Percentiles rank a stretch among this genome's conserved stretches.
Evolutionary conservation across 2,888 invertebrate genomes (phyloP).

Genomic region (Agapostemon virescens): DNA sequence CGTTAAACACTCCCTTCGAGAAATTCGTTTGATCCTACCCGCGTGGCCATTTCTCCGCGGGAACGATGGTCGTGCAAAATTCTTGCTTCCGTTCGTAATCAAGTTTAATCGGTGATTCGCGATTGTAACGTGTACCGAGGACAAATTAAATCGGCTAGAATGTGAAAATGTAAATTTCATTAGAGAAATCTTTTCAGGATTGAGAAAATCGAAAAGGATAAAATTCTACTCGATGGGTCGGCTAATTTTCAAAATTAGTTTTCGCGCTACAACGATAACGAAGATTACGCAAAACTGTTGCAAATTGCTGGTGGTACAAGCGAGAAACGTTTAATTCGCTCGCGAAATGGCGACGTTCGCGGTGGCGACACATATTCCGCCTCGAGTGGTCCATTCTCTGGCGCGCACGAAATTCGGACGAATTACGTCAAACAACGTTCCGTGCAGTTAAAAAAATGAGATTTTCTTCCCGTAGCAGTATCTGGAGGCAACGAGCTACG

Average conservation of each 20-base stretch:
- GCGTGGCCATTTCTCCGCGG: not conserved
- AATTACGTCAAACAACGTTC: not conserved
- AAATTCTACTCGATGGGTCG: not conserved
- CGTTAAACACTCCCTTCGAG: not conserved
- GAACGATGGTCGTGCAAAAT: not conserved
- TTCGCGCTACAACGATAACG: no score
- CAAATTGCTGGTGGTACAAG: not conserved
- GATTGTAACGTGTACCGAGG: no score
- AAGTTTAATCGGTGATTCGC: no score
- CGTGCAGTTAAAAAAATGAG: no score
- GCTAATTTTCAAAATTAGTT: no score
- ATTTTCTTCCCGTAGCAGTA: not conserved
- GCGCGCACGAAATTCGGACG: no score
- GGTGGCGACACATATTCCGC: not conserved
- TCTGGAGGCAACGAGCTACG: not conserved
- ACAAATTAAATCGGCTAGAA: no score
- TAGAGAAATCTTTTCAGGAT: not conserved
- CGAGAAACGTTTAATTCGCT: not conserved
- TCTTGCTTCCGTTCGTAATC: not conserved
- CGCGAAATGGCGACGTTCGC: not conserved
- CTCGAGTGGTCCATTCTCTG: not conserved
- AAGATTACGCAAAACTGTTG: no score
- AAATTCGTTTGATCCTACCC: not conserved
- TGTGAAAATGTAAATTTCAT: no score
- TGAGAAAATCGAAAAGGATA: not conserved